Evolutionary conservation across 2,888 invertebrate species (phyloP).

Genomic region (Notodonta dromedarius): DNA sequence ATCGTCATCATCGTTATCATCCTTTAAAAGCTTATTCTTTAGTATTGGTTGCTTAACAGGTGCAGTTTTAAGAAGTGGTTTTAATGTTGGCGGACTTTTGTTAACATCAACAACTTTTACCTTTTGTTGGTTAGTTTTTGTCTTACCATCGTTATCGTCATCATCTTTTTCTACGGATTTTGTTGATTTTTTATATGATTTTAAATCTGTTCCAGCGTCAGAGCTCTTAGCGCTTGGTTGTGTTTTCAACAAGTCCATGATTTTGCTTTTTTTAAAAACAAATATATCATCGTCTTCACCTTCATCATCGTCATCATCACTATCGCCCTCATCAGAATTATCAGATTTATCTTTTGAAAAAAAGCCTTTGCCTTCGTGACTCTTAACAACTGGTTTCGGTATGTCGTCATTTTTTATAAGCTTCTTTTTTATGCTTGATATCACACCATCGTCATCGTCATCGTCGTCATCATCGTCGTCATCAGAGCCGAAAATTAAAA

Average conservation of each 20-base stretch:
- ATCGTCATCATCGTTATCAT: conserved; percentile 18
- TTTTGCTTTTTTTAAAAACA: background rate
- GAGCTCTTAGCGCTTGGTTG: background rate
- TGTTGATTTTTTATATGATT: background rate
- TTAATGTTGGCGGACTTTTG: conserved; percentile 21
- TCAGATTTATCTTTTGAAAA: conserved; percentile 18
- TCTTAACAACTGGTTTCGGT: conserved; percentile 29
- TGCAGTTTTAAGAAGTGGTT: conserved; percentile 16
- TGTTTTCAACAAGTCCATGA: background rate
- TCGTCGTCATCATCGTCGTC: conserved; percentile 37
- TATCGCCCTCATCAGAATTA: conserved; percentile 27
- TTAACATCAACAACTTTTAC: conserved; percentile 15
- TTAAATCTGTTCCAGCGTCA: background rate
- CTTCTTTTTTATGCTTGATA: conserved; percentile 15
- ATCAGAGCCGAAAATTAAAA: conserved; percentile 22
- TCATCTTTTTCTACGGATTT: conserved; percentile 10
- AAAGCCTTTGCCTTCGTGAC: conserved; percentile 15
- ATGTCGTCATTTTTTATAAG: conserved; percentile 7
- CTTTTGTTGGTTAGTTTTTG: conserved; percentile 8
- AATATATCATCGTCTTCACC: conserved; percentile 31
- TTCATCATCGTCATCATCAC: conserved; percentile 45
- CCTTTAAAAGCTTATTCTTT: conserved; percentile 15
- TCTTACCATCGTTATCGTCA: conserved; percentile 28
- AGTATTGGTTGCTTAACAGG: conserved; percentile 11
- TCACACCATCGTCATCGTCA: conserved; percentile 39